Percentiles rank a stretch among this genome's conserved stretches.
Conservation (phyloP, 2,797 vertebrate species). For the Syngnathus rostellatus region DNA sequence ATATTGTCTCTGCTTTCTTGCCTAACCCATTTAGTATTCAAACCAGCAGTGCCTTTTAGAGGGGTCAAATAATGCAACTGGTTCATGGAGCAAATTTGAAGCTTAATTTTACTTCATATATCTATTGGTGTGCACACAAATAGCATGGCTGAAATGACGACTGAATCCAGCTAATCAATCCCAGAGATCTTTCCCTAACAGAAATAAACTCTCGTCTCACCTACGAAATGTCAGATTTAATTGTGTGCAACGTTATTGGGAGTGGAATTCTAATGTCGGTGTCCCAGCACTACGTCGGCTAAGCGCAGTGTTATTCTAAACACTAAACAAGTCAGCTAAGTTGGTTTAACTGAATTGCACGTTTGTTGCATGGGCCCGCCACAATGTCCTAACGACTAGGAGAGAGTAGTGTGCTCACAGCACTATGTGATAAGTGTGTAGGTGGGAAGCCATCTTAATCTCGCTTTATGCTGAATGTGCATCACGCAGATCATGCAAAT, state of each 20-base stretch:
- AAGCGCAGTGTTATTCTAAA: neutral
- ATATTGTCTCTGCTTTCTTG: too few species aligned
- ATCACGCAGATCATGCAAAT: constrained; percentile 18
- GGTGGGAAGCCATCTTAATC: constrained; percentile 22
- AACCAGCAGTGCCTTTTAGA: too few species aligned
- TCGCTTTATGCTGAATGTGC: constrained; percentile 28
- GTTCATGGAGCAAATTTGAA: too few species aligned
- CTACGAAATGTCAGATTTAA: constrained; percentile 6
- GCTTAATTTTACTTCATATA: too few species aligned
- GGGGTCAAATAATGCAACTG: too few species aligned
- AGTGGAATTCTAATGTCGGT: neutral
- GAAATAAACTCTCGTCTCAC: constrained; percentile 10
- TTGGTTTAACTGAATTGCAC: neutral
- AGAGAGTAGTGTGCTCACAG: constrained; percentile 3
- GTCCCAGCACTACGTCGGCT: too few species aligned
- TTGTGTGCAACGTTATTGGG: neutral
- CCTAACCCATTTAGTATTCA: too few species aligned
- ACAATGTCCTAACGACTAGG: neutral
- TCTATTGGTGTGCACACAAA: constrained; percentile 9
- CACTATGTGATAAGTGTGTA: neutral
- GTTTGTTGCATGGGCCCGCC: neutral
- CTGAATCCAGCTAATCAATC: constrained; percentile 23
- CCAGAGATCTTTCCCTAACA: neutral
- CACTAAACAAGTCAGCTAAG: neutral
- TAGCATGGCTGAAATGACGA: constrained; percentile 9